Evolutionary conservation across 2,113 vertebrate genomes (phyloP).

Genomic region (Camelus bactrianus): DNA sequence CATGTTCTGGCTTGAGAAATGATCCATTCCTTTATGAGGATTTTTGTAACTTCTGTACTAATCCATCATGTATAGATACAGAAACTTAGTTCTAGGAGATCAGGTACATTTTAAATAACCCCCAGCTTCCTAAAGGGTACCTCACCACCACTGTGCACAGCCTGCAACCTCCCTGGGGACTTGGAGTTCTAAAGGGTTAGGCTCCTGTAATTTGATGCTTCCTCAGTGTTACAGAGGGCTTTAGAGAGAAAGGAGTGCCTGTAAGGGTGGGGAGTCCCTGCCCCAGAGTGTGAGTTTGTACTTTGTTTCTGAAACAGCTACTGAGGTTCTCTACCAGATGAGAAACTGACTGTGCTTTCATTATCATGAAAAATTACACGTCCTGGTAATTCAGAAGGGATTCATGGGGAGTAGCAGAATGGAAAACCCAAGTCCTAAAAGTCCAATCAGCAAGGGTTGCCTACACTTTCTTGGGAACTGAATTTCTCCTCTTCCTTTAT

Average conservation of each 20-base stretch:
- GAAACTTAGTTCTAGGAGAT: not conserved
- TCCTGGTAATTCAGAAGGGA: not conserved
- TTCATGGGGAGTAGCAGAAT: not conserved
- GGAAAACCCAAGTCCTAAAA: constrained; percentile 11
- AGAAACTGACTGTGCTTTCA: not conserved
- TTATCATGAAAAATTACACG: not conserved
- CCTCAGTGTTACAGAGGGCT: not conserved
- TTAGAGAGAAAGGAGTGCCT: not conserved
- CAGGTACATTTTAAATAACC: not conserved
- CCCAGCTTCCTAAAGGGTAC: not conserved
- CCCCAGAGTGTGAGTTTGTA: not conserved
- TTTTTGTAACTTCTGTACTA: not conserved
- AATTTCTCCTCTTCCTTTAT: constrained; percentile 46
- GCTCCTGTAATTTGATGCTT: not conserved
- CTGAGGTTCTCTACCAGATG: not conserved
- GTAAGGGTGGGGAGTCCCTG: not conserved
- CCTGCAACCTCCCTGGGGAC: not conserved
- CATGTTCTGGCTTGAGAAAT: not conserved
- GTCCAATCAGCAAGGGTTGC: not conserved
- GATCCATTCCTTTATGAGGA: not conserved
- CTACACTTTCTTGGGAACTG: not conserved
- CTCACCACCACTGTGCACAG: not conserved
- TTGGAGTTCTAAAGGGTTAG: not conserved
- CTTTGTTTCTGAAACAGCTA: not conserved
- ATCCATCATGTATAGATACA: not conserved